These are phyloP conservation scores for Microcebus griseorufus DNA, from an alignment of 2,113 vertebrate genomes.

Conservation along the genomic window DNA sequence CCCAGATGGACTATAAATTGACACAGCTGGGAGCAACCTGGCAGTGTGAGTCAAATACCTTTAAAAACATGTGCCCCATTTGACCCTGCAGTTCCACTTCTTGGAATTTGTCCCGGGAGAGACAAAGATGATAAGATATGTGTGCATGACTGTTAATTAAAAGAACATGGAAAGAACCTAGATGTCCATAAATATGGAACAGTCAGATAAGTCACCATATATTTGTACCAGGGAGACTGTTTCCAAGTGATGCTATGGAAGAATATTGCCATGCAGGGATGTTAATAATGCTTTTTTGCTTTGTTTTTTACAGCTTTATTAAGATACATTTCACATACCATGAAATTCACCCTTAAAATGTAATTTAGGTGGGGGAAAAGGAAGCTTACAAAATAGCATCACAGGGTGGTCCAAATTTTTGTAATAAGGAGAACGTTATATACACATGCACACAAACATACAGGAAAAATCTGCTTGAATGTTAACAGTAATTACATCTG, in stretches of 20 bases:
- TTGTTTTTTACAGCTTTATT: not conserved
- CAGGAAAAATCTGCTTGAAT: not conserved
- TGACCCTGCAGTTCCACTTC: not conserved
- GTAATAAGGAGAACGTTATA: not conserved
- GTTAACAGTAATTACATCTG: not conserved
- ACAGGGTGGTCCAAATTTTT: not conserved
- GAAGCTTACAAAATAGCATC: not conserved
- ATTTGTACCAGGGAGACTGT: not conserved
- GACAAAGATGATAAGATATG: not conserved
- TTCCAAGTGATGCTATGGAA: not conserved
- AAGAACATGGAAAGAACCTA: not conserved
- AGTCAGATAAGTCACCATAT: not conserved
- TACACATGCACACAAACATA: not conserved
- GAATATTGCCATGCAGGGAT: not conserved
- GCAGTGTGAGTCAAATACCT: not conserved
- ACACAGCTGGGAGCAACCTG: not conserved
- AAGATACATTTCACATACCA: not conserved
- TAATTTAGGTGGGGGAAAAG: slow-evolving; percentile 34
- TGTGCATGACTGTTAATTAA: not conserved
- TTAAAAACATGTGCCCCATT: not conserved
- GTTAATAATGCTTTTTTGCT: not conserved
- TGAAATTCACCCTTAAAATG: not conserved
- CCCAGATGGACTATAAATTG: no score
- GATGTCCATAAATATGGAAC: not conserved
- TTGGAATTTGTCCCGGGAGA: not conserved